These are phyloP conservation scores for Oryctolagus cuniculus DNA, from an alignment of 2,113 vertebrate species.

Conservation along the genomic window DNA sequence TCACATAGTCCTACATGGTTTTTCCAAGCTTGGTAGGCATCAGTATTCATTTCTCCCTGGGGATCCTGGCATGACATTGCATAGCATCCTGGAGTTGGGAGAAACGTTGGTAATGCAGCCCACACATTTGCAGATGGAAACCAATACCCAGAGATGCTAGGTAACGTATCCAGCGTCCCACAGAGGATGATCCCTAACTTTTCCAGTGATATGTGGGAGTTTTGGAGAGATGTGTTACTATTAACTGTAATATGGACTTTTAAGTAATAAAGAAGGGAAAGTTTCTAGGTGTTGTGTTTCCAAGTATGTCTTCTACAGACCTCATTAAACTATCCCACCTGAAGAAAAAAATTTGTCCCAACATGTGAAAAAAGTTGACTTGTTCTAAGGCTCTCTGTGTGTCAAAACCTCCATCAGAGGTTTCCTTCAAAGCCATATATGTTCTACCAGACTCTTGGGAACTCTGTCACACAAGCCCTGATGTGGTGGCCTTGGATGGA, in stretches of 20 bases:
- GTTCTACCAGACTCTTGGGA: neutral
- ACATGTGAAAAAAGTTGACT: neutral
- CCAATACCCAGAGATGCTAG: neutral
- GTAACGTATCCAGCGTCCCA: neutral
- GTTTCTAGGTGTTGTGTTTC: conserved; percentile 51
- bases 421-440: neutral
- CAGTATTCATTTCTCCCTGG: neutral
- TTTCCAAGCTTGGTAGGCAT: neutral
- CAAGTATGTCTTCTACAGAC: neutral
- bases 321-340: neutral
- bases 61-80: neutral
- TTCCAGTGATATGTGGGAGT: neutral
- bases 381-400: neutral
- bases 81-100: neutral
- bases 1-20: neutral
- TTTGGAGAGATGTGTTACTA: neutral
- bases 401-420: neutral
- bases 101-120: neutral
- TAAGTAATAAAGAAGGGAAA: conserved; percentile 44
- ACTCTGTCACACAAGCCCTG: neutral
- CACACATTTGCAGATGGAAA: neutral
- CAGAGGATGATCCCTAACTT: neutral
- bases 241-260: neutral
- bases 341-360: neutral
- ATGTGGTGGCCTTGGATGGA: neutral